Evolutionary conservation across 2,113 vertebrate species (phyloP).

Genomic region (Lanius ludovicianus): DNA sequence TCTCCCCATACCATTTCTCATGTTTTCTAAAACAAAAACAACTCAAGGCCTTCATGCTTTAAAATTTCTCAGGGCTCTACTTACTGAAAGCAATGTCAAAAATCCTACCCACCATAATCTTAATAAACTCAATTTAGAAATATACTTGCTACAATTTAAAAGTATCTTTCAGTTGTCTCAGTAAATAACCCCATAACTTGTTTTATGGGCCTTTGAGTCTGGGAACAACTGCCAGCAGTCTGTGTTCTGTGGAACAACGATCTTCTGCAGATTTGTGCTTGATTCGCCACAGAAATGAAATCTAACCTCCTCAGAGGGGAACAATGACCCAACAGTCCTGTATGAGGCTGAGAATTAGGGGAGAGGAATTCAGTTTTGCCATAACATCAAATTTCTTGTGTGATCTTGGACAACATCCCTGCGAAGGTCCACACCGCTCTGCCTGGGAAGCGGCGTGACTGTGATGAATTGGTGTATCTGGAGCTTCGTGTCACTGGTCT

Average conservation of each 20-base stretch:
- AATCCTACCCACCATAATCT: neutral
- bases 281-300: constrained; percentile 40
- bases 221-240: neutral
- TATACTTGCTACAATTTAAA: neutral
- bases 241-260: neutral
- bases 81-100: neutral
- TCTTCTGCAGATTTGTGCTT: neutral
- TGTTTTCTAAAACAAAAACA: neutral
- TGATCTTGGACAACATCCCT: neutral
- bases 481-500: neutral
- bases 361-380: neutral
- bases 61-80: neutral
- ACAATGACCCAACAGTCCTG: neutral
- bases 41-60: neutral
- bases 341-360: neutral
- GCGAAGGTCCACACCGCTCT: neutral
- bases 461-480: neutral
- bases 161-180: neutral
- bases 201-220: neutral
- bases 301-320: neutral
- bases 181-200: neutral
- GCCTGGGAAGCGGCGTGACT: neutral
- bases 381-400: neutral
- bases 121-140: neutral
- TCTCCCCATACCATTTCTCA: neutral